Evolutionary conservation across 2,797 vertebrate species (phyloP).

Genomic region (Aviceda leuphotes): DNA sequence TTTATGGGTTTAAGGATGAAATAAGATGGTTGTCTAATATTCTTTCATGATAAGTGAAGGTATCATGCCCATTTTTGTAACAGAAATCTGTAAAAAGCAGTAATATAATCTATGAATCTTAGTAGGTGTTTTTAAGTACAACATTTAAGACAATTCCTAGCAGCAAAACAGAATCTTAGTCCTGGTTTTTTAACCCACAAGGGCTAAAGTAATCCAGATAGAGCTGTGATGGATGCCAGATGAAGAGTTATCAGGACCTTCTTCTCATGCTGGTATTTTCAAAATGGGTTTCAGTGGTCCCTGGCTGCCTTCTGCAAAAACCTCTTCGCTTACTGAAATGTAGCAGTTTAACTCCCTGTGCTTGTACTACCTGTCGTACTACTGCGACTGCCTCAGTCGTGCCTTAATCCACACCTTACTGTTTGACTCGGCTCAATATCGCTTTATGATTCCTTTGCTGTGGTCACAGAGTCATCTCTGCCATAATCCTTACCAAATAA

Average conservation of each 20-base stretch:
- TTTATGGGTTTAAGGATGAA: neutral
- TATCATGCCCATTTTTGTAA: neutral
- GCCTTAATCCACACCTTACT: neutral
- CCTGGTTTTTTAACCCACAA: neutral
- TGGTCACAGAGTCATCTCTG: neutral
- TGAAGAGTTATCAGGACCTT: neutral
- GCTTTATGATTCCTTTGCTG: neutral
- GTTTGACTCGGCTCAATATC: neutral
- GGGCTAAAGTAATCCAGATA: neutral
- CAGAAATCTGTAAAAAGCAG: neutral
- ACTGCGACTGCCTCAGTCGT: neutral
- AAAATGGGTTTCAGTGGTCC: neutral
- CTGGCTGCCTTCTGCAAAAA: neutral
- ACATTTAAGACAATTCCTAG: neutral
- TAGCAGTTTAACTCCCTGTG: neutral
- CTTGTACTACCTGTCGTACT: neutral
- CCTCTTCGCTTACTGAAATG: neutral
- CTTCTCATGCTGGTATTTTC: neutral
- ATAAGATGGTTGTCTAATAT: neutral
- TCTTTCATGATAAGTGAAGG: neutral
- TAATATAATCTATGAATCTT: neutral
- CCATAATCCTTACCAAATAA: neutral
- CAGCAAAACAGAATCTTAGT: neutral
- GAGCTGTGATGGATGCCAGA: rapidly evolving
- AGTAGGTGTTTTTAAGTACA: neutral